Evolutionary conservation across 1,140 invertebrate genomes (phyloP).

Genomic region (Ctenoplectra terminalis): DNA sequence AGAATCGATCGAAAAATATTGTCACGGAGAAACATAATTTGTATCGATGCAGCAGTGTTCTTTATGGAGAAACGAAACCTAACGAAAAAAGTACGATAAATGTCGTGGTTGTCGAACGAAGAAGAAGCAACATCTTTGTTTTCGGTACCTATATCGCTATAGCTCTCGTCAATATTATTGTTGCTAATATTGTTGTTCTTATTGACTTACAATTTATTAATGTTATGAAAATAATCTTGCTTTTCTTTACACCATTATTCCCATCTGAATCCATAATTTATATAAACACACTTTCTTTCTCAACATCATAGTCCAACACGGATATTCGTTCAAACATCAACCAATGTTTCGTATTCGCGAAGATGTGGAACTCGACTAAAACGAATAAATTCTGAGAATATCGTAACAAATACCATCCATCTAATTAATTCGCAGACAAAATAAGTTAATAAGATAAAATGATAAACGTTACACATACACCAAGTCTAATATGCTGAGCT

Average conservation of each 20-base stretch:
- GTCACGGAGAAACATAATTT: neutral
- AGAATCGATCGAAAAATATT: neutral
- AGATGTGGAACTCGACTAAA: slow-evolving; percentile 2
- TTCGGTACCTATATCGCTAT: neutral
- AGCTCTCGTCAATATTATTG: neutral
- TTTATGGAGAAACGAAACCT: neutral
- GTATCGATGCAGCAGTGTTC: neutral
- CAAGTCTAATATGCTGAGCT: slow-evolving; percentile 22
- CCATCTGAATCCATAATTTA: slow-evolving; percentile 69
- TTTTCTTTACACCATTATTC: slow-evolving; percentile 73
- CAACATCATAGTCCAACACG: slow-evolving; percentile 23
- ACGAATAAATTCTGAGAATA: no score
- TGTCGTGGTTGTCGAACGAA: neutral
- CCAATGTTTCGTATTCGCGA: neutral
- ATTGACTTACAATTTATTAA: slow-evolving; percentile 81
- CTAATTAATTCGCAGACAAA: slow-evolving; percentile 25
- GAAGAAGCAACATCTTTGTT: neutral
- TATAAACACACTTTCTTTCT: slow-evolving; percentile 55
- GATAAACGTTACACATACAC: slow-evolving; percentile 24
- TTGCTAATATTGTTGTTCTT: slow-evolving; percentile 42
- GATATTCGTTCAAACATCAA: neutral
- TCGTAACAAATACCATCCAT: slow-evolving; percentile 24
- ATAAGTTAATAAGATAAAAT: neutral
- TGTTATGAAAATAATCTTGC: slow-evolving; percentile 82
- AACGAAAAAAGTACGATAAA: neutral